These are phyloP conservation scores for Augochlorella aurata DNA, from an alignment of 2,888 invertebrate genomes.

Conservation along the genomic window DNA sequence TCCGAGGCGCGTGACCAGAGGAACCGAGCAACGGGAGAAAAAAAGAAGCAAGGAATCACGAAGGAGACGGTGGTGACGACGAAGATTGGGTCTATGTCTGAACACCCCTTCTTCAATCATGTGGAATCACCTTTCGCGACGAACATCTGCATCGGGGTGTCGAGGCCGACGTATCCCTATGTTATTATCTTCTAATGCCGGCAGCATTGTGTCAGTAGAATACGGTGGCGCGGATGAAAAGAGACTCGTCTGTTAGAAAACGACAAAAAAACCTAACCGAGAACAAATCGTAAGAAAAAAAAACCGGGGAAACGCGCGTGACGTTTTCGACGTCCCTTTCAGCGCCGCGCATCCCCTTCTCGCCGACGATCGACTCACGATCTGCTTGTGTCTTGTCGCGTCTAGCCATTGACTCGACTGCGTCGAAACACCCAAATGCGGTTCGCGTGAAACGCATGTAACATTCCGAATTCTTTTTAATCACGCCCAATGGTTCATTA, in stretches of 20 bases:
- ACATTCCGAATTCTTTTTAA: too few species aligned
- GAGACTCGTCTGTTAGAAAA: conserved; percentile 55
- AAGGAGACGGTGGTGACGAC: conserved; percentile 25
- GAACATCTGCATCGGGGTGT: conserved; percentile 38
- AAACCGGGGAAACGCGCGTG: background rate
- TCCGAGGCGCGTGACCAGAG: conserved; percentile 54
- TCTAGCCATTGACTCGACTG: background rate
- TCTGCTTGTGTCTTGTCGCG: conserved; percentile 5
- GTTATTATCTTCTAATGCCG: conserved; percentile 66
- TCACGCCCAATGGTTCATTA: too few species aligned
- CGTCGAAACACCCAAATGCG: too few species aligned
- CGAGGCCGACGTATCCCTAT: conserved; percentile 51
- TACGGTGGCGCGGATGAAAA: conserved; percentile 52
- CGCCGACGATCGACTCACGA: conserved; percentile 6
- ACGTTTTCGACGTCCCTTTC: conserved; percentile 49
- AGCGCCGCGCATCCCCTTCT: conserved; percentile 36
- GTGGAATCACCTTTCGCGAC: conserved; percentile 45
- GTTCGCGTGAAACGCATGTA: too few species aligned
- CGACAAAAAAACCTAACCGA: conserved; percentile 29
- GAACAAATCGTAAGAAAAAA: background rate
- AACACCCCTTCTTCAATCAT: conserved; percentile 39
- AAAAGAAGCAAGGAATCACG: background rate
- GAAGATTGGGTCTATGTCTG: conserved; percentile 15
- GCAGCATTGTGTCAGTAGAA: conserved; percentile 60
- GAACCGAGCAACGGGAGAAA: conserved; percentile 6